Evolutionary conservation across 2,797 vertebrate species (phyloP).

Genomic region (Microhierax caerulescens): DNA sequence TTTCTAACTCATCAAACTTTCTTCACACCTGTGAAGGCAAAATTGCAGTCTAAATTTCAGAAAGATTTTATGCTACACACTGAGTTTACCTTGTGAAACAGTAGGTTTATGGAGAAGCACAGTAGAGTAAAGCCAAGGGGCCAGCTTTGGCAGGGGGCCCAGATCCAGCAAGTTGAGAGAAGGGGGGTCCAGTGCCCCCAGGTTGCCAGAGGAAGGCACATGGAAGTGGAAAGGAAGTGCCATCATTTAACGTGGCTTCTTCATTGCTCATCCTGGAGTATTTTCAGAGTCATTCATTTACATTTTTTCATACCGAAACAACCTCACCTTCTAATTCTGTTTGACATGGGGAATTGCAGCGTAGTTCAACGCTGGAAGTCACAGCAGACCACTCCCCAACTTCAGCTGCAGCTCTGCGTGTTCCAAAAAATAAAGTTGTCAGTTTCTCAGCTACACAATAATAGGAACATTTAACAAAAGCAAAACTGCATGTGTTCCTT

Average conservation of each 20-base stretch:
- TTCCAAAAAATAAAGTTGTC: neutral
- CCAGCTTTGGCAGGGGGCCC: neutral
- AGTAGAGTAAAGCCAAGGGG: neutral
- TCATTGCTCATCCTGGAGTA: neutral
- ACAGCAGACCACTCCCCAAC: neutral
- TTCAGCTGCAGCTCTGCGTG: neutral
- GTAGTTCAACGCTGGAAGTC: neutral
- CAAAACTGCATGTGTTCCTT: neutral
- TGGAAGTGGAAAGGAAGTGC: neutral
- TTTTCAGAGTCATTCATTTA: neutral
- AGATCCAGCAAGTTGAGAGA: neutral
- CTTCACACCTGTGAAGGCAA: constrained; percentile 30
- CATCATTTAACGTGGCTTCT: neutral
- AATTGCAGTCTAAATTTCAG: constrained; percentile 40
- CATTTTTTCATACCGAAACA: neutral
- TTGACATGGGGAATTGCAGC: neutral
- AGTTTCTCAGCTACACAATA: neutral
- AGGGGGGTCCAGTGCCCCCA: neutral
- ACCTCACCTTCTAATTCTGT: neutral
- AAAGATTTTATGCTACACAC: constrained; percentile 2
- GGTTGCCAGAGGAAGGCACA: neutral
- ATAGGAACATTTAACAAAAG: neutral
- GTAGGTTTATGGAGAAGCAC: neutral
- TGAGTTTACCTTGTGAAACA: neutral
- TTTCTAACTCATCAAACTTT: constrained; percentile 33